Conservation (phyloP, 2,888 invertebrate genomes). For the Bellardia bayeri region DNA sequence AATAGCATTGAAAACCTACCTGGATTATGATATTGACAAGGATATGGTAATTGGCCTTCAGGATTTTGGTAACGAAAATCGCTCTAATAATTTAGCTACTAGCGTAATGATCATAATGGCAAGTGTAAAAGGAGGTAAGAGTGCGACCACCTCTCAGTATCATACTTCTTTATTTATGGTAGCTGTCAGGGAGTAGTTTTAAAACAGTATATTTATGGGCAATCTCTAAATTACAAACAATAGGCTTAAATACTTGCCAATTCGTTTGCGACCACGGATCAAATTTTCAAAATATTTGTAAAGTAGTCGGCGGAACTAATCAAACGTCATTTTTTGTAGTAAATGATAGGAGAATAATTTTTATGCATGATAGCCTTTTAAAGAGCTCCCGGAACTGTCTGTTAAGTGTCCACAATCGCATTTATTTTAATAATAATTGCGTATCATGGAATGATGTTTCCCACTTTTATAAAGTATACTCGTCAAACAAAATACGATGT, state of each 20-base stretch:
- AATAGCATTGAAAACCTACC: too few relatives aligned
- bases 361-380: slow-evolving; percentile 21
- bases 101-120: slow-evolving; percentile 8
- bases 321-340: slow-evolving; percentile 8
- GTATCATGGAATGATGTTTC: background rate
- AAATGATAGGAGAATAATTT: slow-evolving; percentile 27
- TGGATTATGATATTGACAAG: too few relatives aligned
- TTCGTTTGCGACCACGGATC: slow-evolving; percentile 16
- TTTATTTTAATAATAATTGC: background rate
- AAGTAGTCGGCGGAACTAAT: background rate
- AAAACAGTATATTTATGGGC: background rate
- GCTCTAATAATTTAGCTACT: background rate
- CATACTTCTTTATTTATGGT: slow-evolving; percentile 10
- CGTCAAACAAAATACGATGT: slow-evolving; percentile 25
- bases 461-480: slow-evolving; percentile 24
- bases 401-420: too few relatives aligned
- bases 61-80: background rate
- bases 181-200: background rate
- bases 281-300: background rate
- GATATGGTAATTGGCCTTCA: too few relatives aligned
- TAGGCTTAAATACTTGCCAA: slow-evolving; percentile 2
- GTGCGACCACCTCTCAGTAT: background rate
- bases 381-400: too few relatives aligned
- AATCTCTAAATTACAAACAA: background rate
- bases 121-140: background rate